Evolutionary conservation across 2,888 invertebrate species (phyloP).

Genomic region (Drosophila histrio): DNA sequence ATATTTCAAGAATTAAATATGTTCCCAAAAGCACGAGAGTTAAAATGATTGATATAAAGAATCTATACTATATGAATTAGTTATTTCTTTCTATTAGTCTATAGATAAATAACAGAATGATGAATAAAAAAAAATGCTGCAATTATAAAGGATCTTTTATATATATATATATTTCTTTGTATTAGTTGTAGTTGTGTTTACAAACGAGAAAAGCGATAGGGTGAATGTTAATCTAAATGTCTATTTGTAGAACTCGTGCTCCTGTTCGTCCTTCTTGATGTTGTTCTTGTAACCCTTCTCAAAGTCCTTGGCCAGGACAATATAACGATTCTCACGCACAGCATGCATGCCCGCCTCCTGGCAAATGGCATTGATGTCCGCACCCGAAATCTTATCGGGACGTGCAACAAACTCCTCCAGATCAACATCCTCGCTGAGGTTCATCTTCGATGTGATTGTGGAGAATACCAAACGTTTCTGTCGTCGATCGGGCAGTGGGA

Average conservation of each 20-base stretch:
- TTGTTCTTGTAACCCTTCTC: slow-evolving; percentile 99
- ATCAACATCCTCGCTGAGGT: slow-evolving; percentile 99
- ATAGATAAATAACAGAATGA: too few relatives aligned
- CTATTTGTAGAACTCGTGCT: slow-evolving; percentile 99
- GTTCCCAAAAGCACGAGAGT: neutral
- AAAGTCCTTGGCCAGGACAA: slow-evolving; percentile 99
- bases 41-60: too few relatives aligned
- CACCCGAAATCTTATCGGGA: slow-evolving; percentile 99
- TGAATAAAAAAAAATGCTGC: neutral
- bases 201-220: slow-evolving; percentile 19
- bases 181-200: too few relatives aligned
- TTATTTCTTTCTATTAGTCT: too few relatives aligned
- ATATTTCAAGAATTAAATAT: too few relatives aligned
- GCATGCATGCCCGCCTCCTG: slow-evolving; percentile 99
- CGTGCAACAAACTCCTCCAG: slow-evolving; percentile 99
- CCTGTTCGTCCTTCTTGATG: slow-evolving; percentile 97
- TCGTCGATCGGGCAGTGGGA: slow-evolving; percentile 94
- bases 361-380: slow-evolving; percentile 99
- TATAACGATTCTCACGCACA: slow-evolving; percentile 98
- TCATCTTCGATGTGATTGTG: slow-evolving; percentile 98
- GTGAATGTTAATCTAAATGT: slow-evolving; percentile 1
- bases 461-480: slow-evolving; percentile 98
- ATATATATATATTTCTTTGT: slow-evolving; percentile 18
- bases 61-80: too few relatives aligned
- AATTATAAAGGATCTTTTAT: neutral